Conservation (phyloP, 2,113 vertebrate genomes). For the Okapia johnstoni region DNA sequence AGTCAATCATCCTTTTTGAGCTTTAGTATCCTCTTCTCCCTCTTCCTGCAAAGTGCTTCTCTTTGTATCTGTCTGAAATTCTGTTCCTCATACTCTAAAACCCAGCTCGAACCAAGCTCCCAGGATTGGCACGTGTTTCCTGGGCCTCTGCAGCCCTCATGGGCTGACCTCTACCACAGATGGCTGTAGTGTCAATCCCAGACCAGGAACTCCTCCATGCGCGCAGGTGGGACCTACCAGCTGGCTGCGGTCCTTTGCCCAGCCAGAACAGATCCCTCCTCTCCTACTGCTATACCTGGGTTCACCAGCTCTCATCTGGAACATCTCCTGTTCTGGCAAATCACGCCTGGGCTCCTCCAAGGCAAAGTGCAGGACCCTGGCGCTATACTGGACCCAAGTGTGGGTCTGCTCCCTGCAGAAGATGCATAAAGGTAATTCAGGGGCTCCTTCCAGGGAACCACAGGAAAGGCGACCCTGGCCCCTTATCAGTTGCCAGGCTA, state of each 20-base stretch:
- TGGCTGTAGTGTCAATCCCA: not conserved
- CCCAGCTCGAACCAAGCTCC: not conserved
- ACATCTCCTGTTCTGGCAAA: not conserved
- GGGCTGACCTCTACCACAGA: not conserved
- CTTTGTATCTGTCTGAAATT: not conserved
- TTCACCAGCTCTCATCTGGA: not conserved
- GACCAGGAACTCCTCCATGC: not conserved
- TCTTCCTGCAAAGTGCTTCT: not conserved
- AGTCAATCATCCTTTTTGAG: not conserved
- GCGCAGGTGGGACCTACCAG: not conserved
- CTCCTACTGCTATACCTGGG: conserved; percentile 51
- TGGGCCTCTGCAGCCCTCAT: not conserved
- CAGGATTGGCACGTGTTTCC: not conserved
- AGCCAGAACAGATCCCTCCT: not conserved
- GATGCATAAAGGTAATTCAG: not conserved
- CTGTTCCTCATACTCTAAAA: not conserved
- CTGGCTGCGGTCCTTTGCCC: not conserved
- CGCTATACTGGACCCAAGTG: conserved; percentile 80
- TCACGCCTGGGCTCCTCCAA: conserved; percentile 63
- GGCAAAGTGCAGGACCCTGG: conserved; percentile 84
- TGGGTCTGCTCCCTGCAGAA: conserved; percentile 78
- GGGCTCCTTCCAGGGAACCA: not conserved
- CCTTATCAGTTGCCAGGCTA: not conserved
- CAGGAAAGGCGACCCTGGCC: not conserved
- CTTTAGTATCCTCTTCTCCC: not conserved